These are phyloP conservation scores for Equus quagga DNA, from an alignment of 2,113 vertebrate genomes.

Conservation along the genomic window DNA sequence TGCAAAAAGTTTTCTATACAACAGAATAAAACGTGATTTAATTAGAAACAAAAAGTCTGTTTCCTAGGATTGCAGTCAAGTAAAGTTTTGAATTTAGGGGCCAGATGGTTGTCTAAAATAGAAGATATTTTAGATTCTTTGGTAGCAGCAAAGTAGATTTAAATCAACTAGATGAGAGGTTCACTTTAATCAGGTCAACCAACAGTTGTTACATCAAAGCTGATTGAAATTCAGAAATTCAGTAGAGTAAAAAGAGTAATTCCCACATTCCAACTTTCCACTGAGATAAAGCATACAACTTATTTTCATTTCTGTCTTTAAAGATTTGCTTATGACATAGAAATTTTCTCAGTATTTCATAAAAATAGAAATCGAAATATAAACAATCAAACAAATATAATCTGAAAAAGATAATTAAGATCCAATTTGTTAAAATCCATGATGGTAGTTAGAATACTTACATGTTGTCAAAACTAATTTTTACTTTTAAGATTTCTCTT, in stretches of 20 bases:
- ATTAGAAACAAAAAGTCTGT: constrained; percentile 65
- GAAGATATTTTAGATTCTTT: constrained; percentile 75
- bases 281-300: background rate
- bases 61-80: constrained; percentile 76
- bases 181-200: constrained; percentile 83
- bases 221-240: constrained; percentile 76
- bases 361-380: background rate
- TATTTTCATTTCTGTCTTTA: background rate
- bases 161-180: constrained; percentile 78
- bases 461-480: background rate
- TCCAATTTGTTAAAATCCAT: background rate
- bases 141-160: constrained; percentile 80
- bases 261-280: constrained; percentile 26
- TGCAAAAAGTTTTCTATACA: constrained; percentile 56
- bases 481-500: background rate
- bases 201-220: constrained; percentile 79
- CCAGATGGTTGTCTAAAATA: constrained; percentile 84
- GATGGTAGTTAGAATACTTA: background rate
- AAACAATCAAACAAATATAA: background rate
- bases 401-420: background rate
- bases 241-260: constrained; percentile 68
- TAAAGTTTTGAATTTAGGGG: constrained; percentile 78
- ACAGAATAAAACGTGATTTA: constrained; percentile 55
- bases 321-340: background rate
- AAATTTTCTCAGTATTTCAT: background rate